Evolutionary conservation across 2,113 vertebrate species (phyloP).

Genomic region (Tychaedon coryphoeus): DNA sequence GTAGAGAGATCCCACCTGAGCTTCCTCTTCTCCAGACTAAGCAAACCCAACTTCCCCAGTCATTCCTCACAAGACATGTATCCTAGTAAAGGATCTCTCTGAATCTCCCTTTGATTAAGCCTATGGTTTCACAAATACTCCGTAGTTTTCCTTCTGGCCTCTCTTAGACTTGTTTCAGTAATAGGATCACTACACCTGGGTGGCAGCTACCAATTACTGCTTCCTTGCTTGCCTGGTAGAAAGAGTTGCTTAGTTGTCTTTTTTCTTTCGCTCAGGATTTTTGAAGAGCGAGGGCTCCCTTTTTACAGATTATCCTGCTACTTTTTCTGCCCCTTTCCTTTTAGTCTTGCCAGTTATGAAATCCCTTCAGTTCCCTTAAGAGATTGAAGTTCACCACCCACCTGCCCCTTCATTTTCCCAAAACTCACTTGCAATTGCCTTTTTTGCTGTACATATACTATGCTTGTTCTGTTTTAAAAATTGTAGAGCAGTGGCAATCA

Average conservation of each 20-base stretch:
- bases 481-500: background rate
- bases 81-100: background rate
- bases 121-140: background rate
- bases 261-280: background rate
- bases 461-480: background rate
- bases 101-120: background rate
- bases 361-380: background rate
- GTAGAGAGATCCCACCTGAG: background rate
- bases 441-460: background rate
- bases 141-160: background rate
- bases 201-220: background rate
- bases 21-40: background rate
- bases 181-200: background rate
- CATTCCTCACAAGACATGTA: background rate
- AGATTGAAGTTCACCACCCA: background rate
- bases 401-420: background rate
- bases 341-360: background rate
- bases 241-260: background rate
- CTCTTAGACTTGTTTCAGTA: background rate
- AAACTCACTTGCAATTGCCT: background rate
- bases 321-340: background rate
- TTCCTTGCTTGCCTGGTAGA: background rate
- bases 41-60: background rate
- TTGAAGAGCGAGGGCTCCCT: background rate
- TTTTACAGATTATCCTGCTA: background rate